Conservation (phyloP, 2,797 vertebrate genomes). For the Hybognathus amarus region DNA sequence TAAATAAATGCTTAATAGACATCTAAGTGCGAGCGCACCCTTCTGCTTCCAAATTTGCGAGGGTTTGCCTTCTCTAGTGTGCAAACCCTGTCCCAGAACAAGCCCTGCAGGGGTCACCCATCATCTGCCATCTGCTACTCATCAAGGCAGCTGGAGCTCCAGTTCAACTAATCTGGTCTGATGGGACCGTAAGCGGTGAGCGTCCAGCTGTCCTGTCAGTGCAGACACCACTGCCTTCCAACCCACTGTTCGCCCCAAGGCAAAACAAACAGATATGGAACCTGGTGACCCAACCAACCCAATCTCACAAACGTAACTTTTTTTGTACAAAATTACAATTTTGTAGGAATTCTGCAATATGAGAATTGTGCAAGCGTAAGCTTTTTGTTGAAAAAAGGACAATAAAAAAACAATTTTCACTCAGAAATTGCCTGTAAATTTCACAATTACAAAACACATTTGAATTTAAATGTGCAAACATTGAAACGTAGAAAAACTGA, state of each 20-base stretch:
- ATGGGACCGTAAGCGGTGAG: slow-evolving; percentile 65
- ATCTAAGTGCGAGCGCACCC: not conserved
- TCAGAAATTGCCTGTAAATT: not conserved
- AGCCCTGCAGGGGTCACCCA: slow-evolving; percentile 65
- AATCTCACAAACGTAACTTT: not conserved
- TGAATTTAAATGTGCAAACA: not conserved
- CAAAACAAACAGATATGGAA: slow-evolving; percentile 9
- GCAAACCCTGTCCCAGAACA: slow-evolving; percentile 61
- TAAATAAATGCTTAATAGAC: slow-evolving; percentile 2
- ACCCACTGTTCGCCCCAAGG: not conserved
- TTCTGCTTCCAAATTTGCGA: not conserved
- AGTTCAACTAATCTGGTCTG: slow-evolving; percentile 72
- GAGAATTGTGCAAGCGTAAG: not conserved
- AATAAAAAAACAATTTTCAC: no score
- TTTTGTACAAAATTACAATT: not conserved
- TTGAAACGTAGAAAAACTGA: not conserved
- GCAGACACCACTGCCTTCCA: slow-evolving; percentile 21
- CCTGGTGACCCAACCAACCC: not conserved
- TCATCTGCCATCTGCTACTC: slow-evolving; percentile 80
- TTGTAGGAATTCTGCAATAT: not conserved
- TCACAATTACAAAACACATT: not conserved
- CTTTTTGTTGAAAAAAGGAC: no score
- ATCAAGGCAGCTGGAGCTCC: slow-evolving; percentile 73
- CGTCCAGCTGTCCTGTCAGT: slow-evolving; percentile 32
- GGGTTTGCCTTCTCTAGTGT: slow-evolving; percentile 64